Evolutionary conservation across 2,888 invertebrate genomes (phyloP), one percentile per base, ranked within the genome.

Genomic region (Oscheius sp.): DNA sequence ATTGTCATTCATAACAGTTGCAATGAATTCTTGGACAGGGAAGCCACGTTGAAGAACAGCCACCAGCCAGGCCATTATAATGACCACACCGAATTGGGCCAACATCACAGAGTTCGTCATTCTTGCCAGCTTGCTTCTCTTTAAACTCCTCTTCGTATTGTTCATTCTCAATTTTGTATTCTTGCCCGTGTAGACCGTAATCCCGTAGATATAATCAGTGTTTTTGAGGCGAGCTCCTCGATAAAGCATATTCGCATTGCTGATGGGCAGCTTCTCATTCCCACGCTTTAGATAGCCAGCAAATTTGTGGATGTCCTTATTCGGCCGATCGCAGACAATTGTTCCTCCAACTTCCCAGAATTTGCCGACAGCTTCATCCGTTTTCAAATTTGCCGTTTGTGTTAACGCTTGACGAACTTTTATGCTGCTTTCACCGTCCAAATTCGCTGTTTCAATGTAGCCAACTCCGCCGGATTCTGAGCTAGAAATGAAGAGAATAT

Each of bases 401-500:
- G 45, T 17, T 31, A 46, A 20, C 8, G 45, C 61, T 15, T 45
- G 45, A 3, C 46, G 46, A 1, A 45, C 61, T 90, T 97, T 97
- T 76, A 97, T 90, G 89, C 97, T 98, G 8, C 97, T 97, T 89
- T 98, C 97, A 0, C 97, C 97, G 89, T 97, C 97, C 85, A 97
- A 89, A 89, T 97, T 97, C 8, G 97, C 93, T 0, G 97, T 97
- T 89, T 97, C 97, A 86, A 97, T 95, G 89, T 97, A 97, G 83
- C 95, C 95, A 90, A 97, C 57, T 48, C 63, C 68, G 1, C 45
- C 94, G 0, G 96, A 96, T 88, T 96, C 96, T 88, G 94, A 94
- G 87, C 46, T 89, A 79, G 69, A 81, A 3, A 97, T 88, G 31
- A 97, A 88, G 72, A 96, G 90, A 71, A 98, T 90, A 90, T 98